Conservation (phyloP, 1,140 invertebrate species). For the Ganaspis sp. region DNA sequence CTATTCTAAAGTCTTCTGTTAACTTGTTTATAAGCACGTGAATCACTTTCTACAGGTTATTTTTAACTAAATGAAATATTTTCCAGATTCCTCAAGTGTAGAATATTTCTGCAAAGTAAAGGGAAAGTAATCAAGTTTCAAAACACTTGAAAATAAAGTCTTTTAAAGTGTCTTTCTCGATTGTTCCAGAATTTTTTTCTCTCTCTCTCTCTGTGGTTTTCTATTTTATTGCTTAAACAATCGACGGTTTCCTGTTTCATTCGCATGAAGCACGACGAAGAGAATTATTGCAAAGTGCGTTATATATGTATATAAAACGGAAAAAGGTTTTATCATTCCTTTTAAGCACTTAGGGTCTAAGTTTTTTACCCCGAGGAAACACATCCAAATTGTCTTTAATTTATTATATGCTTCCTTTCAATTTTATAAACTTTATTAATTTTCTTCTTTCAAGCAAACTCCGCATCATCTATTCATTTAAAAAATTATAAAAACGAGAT, state of each 20-base stretch:
- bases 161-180: conserved; percentile 4
- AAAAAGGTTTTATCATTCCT: not conserved
- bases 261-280: not conserved
- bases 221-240: conserved; percentile 20
- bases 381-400: no score
- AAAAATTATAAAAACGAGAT: not conserved
- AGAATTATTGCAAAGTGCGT: not conserved
- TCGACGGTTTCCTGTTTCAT: not conserved
- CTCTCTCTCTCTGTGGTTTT: not conserved
- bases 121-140: not conserved
- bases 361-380: no score
- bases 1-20: no score
- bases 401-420: no score
- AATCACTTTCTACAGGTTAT: no score
- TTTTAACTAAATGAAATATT: not conserved
- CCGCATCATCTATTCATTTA: not conserved
- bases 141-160: not conserved
- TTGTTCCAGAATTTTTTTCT: not conserved
- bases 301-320: not conserved
- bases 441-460: no score
- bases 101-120: not conserved
- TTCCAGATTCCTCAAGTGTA: not conserved
- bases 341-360: not conserved
- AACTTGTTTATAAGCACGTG: no score
- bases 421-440: no score